Conservation (phyloP, 2,888 invertebrate genomes). For the Epinotia demarniana region DNA sequence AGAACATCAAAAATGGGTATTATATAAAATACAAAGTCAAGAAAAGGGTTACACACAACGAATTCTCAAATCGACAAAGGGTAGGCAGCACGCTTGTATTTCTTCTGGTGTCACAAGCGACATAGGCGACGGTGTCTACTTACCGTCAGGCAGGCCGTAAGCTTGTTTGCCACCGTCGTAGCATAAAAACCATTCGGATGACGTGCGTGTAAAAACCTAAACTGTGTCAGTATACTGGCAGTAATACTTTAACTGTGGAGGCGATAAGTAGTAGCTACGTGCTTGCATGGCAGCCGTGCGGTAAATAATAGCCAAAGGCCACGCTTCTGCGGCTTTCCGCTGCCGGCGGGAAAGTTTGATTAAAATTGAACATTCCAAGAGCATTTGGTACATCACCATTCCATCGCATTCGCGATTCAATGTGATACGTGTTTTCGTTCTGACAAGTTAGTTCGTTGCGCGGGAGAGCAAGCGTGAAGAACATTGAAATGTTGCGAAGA, state of each 20-base stretch:
- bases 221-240: neutral
- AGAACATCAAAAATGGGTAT: no score
- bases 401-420: neutral
- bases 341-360: constrained; percentile 30
- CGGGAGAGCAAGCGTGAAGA: neutral
- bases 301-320: constrained; percentile 52
- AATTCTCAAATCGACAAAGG: no score
- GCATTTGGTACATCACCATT: neutral
- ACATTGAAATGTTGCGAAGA: neutral
- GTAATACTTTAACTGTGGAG: neutral
- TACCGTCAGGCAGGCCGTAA: no score
- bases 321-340: constrained; percentile 30
- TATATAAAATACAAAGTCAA: no score
- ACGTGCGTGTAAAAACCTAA: no score
- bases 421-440: neutral
- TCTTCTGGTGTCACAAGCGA: no score
- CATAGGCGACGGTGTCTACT: no score
- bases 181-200: no score
- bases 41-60: no score
- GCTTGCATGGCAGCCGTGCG: constrained; percentile 34
- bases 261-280: constrained; percentile 34
- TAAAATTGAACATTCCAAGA: constrained; percentile 13
- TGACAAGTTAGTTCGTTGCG: neutral
- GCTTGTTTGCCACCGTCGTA: no score
- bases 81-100: no score